Conservation (phyloP, 2,888 invertebrate genomes). For the Yponomeuta evonymella region DNA sequence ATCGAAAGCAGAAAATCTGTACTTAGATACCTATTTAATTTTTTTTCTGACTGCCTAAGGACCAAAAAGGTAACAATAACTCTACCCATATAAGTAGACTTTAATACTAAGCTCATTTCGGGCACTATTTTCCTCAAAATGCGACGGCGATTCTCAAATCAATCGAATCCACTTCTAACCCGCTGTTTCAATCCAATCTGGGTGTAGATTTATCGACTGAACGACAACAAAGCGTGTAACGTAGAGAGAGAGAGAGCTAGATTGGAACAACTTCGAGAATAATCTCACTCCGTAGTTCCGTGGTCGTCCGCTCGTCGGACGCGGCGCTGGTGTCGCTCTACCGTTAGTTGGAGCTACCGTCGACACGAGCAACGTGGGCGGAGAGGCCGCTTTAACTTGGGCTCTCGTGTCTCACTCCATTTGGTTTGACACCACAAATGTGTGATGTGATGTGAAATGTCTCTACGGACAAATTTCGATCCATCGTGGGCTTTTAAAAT, state of each 20-base stretch:
- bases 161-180: too few relatives aligned
- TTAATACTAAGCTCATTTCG: neutral
- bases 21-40: too few relatives aligned
- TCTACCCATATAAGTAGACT: too few relatives aligned
- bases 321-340: conserved; percentile 34
- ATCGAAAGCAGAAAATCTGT: too few relatives aligned
- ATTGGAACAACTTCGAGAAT: neutral
- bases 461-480: neutral
- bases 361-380: conserved; percentile 25
- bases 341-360: conserved; percentile 35
- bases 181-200: too few relatives aligned
- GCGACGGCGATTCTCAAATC: too few relatives aligned
- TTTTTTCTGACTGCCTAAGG: neutral
- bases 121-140: neutral
- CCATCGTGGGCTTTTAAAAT: neutral
- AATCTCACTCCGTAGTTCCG: conserved; percentile 11
- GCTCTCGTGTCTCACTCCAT: conserved; percentile 22
- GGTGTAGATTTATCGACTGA: too few relatives aligned
- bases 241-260: neutral
- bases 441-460: conserved; percentile 4
- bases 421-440: neutral
- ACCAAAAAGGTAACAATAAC: too few relatives aligned
- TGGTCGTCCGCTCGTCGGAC: conserved; percentile 19
- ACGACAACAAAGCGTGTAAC: too few relatives aligned
- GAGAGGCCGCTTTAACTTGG: conserved; percentile 40